Base-by-base conservation (phyloP, 2,113 vertebrate genomes). In the Mus spicilegus region DNA sequence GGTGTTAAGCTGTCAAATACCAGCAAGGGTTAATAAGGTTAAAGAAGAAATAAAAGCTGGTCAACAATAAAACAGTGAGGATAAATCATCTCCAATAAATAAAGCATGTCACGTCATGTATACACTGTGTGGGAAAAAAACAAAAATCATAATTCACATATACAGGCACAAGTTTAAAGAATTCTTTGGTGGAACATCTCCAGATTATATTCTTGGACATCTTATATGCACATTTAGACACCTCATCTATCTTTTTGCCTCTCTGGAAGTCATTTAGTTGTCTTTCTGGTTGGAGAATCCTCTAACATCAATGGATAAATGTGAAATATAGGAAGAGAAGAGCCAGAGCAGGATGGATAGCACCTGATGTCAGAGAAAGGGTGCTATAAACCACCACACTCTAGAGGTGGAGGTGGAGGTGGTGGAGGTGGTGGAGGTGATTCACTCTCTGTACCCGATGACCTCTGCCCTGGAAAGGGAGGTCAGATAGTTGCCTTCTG, bases 11-110 rank as follows among this genome's bases (percentile, higher is more conserved):
- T 99, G 99, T 99, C 98, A 99, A 98, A 97, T 98, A 98, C 98
- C 97, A 98, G 98, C 98, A 99, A 98, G 98, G 99, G 98, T 99
- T 99, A 99, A 99, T 99, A 99, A 99, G 99, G 98, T 99, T 99
- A 99, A 99, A 97, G 97, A 98, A 98, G 97, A 98, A 98, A 98
- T 98, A 98, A 98, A 98, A 98, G 97, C 97, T 98, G 98, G 97
- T 96, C 97, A 98, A 98, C 98, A 99, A 98, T 98, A 98, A 98
- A 98, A 97, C 97, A 69, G 46, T 90, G 94, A 0, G 46, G 98
- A 98, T 98, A 98, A 99, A 99, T 98, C 98, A 97, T 94, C 97
- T 96, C 72, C 98, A 98, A 98, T 98, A 98, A 98, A 98, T 98
- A 98, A 98, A 98, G 97, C 90, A 94, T 98, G 98, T 98, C 96